A percentile compares a stretch with the other conserved stretches of the same genome.
These are phyloP conservation scores for Ectemnius lituratus DNA, from an alignment of 2,888 invertebrate species.

Conservation along the genomic window DNA sequence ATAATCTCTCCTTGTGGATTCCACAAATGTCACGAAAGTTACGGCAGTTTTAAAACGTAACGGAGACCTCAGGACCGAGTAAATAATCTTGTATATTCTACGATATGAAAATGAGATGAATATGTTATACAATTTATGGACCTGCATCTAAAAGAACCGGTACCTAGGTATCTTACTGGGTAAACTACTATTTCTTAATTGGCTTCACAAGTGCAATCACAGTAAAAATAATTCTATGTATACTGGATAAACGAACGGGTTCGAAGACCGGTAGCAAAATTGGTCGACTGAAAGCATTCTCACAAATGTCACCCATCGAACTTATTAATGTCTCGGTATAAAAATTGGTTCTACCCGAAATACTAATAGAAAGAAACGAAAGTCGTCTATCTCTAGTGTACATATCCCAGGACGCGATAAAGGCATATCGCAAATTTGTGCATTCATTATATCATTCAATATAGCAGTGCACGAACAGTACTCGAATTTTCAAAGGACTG, in stretches of 20 bases:
- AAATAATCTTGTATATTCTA: not conserved
- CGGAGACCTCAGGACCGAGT: not conserved
- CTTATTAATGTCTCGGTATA: conserved; percentile 40
- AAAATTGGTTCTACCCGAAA: conserved; percentile 46
- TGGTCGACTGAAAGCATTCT: conserved; percentile 24
- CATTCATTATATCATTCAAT: conserved; percentile 25
- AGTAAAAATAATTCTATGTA: conserved; percentile 53
- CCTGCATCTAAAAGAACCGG: not conserved
- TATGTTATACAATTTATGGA: not conserved
- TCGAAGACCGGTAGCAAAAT: conserved; percentile 14
- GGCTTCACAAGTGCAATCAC: conserved; percentile 48
- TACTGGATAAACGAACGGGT: conserved; percentile 41
- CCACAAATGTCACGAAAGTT: not conserved
- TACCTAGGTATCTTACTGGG: conserved; percentile 11
- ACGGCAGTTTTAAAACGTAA: not conserved
- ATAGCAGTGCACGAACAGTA: conserved; percentile 25
- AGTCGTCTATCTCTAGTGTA: conserved; percentile 19
- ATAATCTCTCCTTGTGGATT: conserved; percentile 9
- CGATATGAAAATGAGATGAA: not conserved
- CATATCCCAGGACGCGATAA: conserved; percentile 25
- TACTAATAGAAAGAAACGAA: conserved; percentile 30
- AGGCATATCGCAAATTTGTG: conserved; percentile 39
- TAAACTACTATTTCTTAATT: conserved; percentile 13
- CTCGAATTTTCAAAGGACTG: conserved; percentile 32
- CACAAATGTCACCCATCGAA: conserved; percentile 34